These are phyloP conservation scores for Pleuronectes platessa DNA, from an alignment of 2,113 vertebrate genomes.

Conservation along the genomic window DNA sequence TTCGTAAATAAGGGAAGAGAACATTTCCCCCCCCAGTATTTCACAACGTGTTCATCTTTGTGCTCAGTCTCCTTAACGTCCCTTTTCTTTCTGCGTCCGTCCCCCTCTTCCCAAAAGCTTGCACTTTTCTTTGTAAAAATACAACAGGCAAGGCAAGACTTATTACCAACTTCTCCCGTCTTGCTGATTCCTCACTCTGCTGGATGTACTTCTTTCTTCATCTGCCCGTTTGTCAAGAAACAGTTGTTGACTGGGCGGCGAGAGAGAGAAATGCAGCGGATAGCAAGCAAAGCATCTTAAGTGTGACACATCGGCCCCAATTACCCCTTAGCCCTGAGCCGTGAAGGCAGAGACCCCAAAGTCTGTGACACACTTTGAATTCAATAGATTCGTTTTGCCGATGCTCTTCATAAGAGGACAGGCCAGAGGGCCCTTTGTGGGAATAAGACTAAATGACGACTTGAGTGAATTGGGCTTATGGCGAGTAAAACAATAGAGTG, in stretches of 20 bases:
- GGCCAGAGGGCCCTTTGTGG: constrained; percentile 11
- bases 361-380: constrained; percentile 42
- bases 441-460: constrained; percentile 2
- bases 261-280: constrained; percentile 36
- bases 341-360: constrained; percentile 27
- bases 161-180: constrained; percentile 9
- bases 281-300: constrained; percentile 50
- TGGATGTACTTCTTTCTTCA: constrained; percentile 35
- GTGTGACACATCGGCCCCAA: constrained; percentile 36
- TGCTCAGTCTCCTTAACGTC: background rate
- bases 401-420: constrained; percentile 11
- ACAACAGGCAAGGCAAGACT: constrained; percentile 7
- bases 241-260: constrained; percentile 43
- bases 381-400: constrained; percentile 28
- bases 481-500: background rate
- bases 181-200: constrained; percentile 47
- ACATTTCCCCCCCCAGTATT: background rate
- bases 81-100: constrained; percentile 1
- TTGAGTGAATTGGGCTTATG: background rate
- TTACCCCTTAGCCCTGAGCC: constrained; percentile 46
- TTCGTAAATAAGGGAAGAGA: background rate
- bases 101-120: constrained; percentile 26
- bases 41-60: constrained; percentile 13
- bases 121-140: constrained; percentile 30
- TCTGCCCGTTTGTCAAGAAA: constrained; percentile 43